Evolutionary conservation across 2,797 vertebrate genomes (phyloP).

Genomic region (Jordanella pulchra): DNA sequence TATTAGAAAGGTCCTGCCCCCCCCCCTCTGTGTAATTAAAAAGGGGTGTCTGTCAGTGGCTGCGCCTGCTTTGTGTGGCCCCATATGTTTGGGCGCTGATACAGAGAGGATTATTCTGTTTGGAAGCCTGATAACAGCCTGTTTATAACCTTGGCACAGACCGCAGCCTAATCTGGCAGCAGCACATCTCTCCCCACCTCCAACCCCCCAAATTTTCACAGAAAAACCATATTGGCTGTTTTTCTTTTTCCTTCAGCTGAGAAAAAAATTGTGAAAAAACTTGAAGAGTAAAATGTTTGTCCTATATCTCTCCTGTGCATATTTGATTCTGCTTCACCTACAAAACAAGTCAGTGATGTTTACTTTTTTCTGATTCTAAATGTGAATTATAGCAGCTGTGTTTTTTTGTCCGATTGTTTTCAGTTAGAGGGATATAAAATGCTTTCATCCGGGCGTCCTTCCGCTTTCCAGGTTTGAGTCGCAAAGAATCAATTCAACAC

Average conservation of each 20-base stretch:
- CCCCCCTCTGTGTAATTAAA: constrained; percentile 93
- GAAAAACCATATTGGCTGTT: constrained; percentile 64
- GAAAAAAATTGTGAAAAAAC: constrained; percentile 56
- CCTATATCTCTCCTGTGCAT: constrained; percentile 32
- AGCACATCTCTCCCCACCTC: constrained; percentile 90
- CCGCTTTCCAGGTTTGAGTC: constrained; percentile 27
- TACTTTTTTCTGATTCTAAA: constrained; percentile 18
- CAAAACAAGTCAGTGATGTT: constrained; percentile 19
- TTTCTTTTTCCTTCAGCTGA: constrained; percentile 39
- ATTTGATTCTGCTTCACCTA: constrained; percentile 11
- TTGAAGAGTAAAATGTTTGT: constrained; percentile 47
- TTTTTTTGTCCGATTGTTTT: constrained; percentile 35
- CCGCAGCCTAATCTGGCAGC: constrained; percentile 96
- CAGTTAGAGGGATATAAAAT: not conserved
- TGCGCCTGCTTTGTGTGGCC: constrained; percentile 94
- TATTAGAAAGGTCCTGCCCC: constrained; percentile 71
- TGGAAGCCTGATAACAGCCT: constrained; percentile 95
- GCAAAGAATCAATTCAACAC: constrained; percentile 25
- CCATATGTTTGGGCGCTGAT: constrained; percentile 99
- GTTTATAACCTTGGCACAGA: constrained; percentile 99
- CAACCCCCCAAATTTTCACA: constrained; percentile 72
- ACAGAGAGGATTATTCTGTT: constrained; percentile 98
- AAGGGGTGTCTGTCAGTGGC: constrained; percentile 95
- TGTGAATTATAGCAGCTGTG: constrained; percentile 17
- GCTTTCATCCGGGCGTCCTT: constrained; percentile 16